Evolutionary conservation across 2,113 vertebrate genomes (phyloP), one percentile per base, ranked within the genome.

Genomic region (Peromyscus californicus): DNA sequence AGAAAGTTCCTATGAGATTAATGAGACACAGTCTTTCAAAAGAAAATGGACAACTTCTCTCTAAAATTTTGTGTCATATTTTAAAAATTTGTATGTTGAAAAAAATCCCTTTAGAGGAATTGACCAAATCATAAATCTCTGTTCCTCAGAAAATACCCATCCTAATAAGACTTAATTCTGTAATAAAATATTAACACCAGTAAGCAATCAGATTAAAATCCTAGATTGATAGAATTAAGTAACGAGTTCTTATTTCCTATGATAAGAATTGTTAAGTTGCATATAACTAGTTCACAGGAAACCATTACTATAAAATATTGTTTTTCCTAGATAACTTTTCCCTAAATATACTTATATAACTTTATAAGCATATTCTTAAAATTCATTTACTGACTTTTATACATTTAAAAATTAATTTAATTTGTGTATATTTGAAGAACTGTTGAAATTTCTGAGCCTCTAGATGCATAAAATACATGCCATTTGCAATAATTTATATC

Each of bases 381-480:
- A 95, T 87, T 78, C 10, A 89, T 76, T 94, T 94, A 72, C 31
- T 80, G 33, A 90, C n/a, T 82, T 86, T 93, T 75, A 54, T 59
- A 9, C 85, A 95, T 92, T 96, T 92, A 91, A 89, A 86, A 45
- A 63, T 74, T 74, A 72, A 54, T 76, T 96, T 94, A 74, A 17
- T 42, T 92, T 88, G 80, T 11, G 4, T 74, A 75, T 42, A 54
- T 91, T 88, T 92, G 29, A 94, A 96, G 63, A 95, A 87, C 19
- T 63, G 13, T 86, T 87, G 26, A 0, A 72, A 65, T 86, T 91
- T 94, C 16, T 89, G 16, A 83, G 29, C 42, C 91, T 92, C 17
- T 4, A 90, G 22, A 80, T 65, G 21, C 5, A 39, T 65, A 12
- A 83, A 91, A 78, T 89, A 26, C 12, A 83, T 86, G 65, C 19